Evolutionary conservation across 2,888 invertebrate genomes (phyloP).

Genomic region (Rhaphigaster nebulosa): DNA sequence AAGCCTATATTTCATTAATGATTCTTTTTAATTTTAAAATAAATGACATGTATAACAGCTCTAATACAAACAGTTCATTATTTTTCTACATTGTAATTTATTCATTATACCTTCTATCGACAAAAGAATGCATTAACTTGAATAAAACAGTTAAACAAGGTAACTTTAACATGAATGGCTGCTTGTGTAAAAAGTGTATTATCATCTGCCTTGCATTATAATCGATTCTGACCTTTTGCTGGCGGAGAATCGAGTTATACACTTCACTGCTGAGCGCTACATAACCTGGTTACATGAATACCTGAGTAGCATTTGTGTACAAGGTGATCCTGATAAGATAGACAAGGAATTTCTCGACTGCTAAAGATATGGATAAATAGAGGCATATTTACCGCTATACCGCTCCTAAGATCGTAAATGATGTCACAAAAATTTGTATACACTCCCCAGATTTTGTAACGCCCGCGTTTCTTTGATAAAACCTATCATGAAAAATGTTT

Average conservation of each 20-base stretch:
- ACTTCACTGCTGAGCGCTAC: background rate
- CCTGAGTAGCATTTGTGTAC: conserved; percentile 33
- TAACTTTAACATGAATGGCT: background rate
- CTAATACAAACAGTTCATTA: no score
- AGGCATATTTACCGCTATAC: background rate
- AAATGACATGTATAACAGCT: no score
- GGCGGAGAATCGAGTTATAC: background rate
- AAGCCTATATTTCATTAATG: no score
- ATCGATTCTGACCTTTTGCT: background rate
- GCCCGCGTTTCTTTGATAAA: background rate
- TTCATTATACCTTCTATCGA: no score
- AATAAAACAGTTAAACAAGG: background rate
- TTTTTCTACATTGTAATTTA: no score
- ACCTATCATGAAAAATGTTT: background rate
- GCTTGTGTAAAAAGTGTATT: background rate
- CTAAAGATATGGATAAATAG: conserved; percentile 10
- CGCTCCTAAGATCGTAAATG: background rate
- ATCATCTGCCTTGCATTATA: background rate
- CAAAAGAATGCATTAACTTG: no score
- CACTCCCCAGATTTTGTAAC: background rate
- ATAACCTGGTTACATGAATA: conserved; percentile 39
- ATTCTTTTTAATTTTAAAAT: no score
- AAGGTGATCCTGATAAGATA: conserved; percentile 45
- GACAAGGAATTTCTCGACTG: conserved; percentile 29
- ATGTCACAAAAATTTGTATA: conserved; percentile 6